Percentiles rank a stretch among this genome's conserved stretches.
Evolutionary conservation across 2,113 vertebrate species (phyloP).

Genomic region (Coryphaenoides rupestris): DNA sequence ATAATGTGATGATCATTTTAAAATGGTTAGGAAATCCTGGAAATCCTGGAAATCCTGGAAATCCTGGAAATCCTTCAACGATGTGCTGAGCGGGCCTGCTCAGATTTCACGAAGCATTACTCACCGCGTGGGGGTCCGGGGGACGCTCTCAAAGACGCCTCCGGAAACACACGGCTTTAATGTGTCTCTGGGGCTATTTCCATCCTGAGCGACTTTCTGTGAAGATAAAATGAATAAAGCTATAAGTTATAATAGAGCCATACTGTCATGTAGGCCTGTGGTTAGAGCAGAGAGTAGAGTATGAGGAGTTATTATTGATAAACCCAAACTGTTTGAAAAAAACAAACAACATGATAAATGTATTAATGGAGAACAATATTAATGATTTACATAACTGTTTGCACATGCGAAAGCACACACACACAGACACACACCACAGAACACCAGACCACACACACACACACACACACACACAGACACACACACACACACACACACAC

Average conservation of each 20-base stretch:
- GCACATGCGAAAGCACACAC: not conserved
- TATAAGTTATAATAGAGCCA: too few species aligned
- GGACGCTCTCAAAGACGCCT: constrained; percentile 19
- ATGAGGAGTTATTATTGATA: too few species aligned
- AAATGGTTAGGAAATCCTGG: too few species aligned
- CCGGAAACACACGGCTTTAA: constrained; percentile 7
- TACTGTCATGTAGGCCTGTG: too few species aligned
- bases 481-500: too few species aligned
- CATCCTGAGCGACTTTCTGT: constrained; percentile 32
- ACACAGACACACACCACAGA: too few species aligned
- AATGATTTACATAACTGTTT: not conserved
- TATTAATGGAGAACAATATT: not conserved
- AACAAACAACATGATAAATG: not conserved
- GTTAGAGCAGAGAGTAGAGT: too few species aligned
- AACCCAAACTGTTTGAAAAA: too few species aligned
- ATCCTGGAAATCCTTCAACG: not conserved
- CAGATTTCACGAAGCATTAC: constrained; percentile 26
- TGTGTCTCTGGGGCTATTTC: constrained; percentile 19
- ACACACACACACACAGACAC: too few species aligned
- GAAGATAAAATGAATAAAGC: not conserved
- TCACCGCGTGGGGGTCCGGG: constrained; percentile 41
- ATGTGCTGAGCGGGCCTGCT: constrained; percentile 8
- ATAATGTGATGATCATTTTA: too few species aligned
- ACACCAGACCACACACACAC: too few species aligned
- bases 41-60: too few species aligned